Evolutionary conservation across 2,888 invertebrate genomes (phyloP).

Genomic region (Thymelicus sylvestris): DNA sequence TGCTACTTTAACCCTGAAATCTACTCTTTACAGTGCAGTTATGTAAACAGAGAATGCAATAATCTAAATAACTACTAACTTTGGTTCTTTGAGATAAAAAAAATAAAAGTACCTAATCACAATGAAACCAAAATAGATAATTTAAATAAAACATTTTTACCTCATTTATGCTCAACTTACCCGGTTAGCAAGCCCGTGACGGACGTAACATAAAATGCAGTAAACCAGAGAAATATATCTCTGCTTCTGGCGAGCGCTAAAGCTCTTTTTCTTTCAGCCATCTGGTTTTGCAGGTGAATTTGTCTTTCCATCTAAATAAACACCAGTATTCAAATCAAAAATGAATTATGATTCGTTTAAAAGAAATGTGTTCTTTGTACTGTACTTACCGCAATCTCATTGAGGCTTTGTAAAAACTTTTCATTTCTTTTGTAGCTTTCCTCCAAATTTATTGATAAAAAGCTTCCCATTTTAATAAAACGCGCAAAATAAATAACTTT

Average conservation of each 20-base stretch:
- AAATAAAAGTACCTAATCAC: too few species aligned
- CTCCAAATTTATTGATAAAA: constrained; percentile 85
- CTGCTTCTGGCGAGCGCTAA: constrained; percentile 88
- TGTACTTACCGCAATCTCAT: constrained; percentile 85
- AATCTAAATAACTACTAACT: too few species aligned
- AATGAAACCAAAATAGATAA: neutral
- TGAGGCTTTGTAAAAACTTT: constrained; percentile 87
- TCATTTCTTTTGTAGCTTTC: constrained; percentile 88
- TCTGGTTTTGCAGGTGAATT: constrained; percentile 91
- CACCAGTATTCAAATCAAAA: constrained; percentile 38
- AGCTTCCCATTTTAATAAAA: constrained; percentile 82
- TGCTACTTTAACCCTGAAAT: neutral
- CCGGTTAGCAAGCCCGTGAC: constrained; percentile 80
- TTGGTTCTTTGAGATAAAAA: too few species aligned
- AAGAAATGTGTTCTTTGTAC: too few species aligned
- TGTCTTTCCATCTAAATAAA: constrained; percentile 89
- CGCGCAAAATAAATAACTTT: constrained; percentile 1
- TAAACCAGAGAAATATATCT: constrained; percentile 90
- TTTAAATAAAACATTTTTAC: neutral
- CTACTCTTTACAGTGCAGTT: neutral
- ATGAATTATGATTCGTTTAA: neutral
- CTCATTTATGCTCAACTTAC: constrained; percentile 55
- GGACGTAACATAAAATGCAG: constrained; percentile 87
- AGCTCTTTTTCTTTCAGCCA: constrained; percentile 90
- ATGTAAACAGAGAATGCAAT: neutral